Evolutionary conservation across 2,888 invertebrate genomes (phyloP).

Genomic region (Heliconius ismenius): DNA sequence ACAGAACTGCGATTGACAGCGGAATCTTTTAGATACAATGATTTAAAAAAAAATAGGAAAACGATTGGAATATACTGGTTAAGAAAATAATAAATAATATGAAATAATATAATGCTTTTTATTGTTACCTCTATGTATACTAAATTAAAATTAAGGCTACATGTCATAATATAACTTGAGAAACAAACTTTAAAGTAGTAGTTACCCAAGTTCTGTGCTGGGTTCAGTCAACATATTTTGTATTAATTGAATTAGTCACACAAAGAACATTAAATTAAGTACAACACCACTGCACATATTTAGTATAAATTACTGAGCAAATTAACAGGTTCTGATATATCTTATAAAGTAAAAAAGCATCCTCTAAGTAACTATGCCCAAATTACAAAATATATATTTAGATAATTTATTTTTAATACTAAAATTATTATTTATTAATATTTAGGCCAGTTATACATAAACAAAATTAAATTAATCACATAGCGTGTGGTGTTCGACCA

Average conservation of each 20-base stretch:
- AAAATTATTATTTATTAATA: neutral
- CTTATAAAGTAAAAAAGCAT: neutral
- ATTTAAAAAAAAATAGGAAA: slow-evolving; percentile 78
- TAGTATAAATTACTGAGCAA: neutral
- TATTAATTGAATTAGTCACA: neutral
- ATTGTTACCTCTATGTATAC: slow-evolving; percentile 35
- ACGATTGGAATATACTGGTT: slow-evolving; percentile 80
- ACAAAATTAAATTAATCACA: slow-evolving; percentile 54
- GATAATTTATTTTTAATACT: neutral
- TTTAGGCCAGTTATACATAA: neutral
- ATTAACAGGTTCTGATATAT: neutral
- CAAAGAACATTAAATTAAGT: slow-evolving; percentile 3
- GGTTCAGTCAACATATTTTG: neutral
- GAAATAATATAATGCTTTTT: slow-evolving; percentile 59
- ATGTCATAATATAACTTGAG: neutral
- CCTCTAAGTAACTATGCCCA: neutral
- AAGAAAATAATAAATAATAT: slow-evolving; percentile 82
- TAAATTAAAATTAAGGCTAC: slow-evolving; percentile 2
- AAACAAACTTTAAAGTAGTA: neutral
- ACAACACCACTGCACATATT: neutral
- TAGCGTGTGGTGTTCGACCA: slow-evolving; percentile 71
- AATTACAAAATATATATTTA: slow-evolving; percentile 6
- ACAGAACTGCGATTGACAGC: slow-evolving; percentile 72
- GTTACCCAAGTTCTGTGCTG: neutral
- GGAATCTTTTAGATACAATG: slow-evolving; percentile 80